Conservation (phyloP, 1,140 invertebrate genomes). For the Sesamia nonagrioides region DNA sequence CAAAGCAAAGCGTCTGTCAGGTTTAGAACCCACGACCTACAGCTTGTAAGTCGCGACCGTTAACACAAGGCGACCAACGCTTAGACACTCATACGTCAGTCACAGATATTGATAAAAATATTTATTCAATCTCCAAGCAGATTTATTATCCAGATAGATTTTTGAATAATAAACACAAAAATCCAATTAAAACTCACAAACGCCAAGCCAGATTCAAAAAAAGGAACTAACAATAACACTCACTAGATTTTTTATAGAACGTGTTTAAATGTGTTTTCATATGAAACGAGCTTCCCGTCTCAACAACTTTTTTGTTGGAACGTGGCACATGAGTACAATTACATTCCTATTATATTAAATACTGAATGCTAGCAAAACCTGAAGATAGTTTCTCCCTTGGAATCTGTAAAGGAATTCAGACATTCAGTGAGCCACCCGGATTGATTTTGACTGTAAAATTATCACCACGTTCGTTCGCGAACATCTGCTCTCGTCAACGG, state of each 20-base stretch:
- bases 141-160: slow-evolving; percentile 13
- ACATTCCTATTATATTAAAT: neutral
- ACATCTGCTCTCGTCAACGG: neutral
- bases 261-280: slow-evolving; percentile 1
- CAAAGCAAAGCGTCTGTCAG: no score
- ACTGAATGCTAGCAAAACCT: neutral
- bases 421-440: neutral
- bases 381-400: neutral
- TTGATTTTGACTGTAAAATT: slow-evolving; percentile 23
- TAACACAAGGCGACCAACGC: no score
- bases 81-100: no score
- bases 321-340: neutral
- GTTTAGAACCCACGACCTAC: no score
- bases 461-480: neutral
- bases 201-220: neutral
- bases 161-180: neutral
- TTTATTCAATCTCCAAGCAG: neutral
- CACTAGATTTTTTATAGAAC: neutral
- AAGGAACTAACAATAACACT: neutral
- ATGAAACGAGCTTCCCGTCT: neutral
- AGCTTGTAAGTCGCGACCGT: no score
- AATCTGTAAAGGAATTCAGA: neutral
- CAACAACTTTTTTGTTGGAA: neutral
- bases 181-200: slow-evolving; percentile 19
- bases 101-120: neutral